Evolutionary conservation across 2,797 vertebrate genomes (phyloP).

Genomic region (Acomys russatus): DNA sequence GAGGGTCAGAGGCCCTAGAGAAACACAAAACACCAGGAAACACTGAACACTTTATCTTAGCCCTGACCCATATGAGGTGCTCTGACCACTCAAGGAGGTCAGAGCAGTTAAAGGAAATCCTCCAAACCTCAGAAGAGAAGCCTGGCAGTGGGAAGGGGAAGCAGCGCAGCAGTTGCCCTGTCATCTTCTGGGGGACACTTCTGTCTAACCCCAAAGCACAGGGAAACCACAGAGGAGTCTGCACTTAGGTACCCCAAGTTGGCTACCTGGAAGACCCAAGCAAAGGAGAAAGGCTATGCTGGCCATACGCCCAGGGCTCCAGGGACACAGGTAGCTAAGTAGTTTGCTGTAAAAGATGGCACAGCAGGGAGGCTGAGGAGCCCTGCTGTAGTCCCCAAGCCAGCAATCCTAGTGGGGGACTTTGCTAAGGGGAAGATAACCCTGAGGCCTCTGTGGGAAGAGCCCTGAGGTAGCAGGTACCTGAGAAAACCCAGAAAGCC

Average conservation of each 20-base stretch:
- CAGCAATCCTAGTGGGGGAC: slow-evolving; percentile 6
- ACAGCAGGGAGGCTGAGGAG: not conserved
- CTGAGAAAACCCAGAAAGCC: slow-evolving; percentile 61
- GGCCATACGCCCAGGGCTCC: not conserved
- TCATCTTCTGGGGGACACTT: slow-evolving; percentile 28
- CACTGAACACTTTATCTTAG: slow-evolving; percentile 46
- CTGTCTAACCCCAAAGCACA: slow-evolving; percentile 31
- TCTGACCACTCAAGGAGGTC: slow-evolving; percentile 30
- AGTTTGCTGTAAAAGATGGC: slow-evolving; percentile 16
- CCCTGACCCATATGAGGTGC: slow-evolving; percentile 33
- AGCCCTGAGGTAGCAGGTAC: slow-evolving; percentile 72
- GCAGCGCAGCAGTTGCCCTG: not conserved
- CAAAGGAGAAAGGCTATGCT: not conserved
- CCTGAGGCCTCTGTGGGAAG: slow-evolving; percentile 67
- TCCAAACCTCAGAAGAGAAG: slow-evolving; percentile 22
- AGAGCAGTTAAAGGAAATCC: slow-evolving; percentile 46
- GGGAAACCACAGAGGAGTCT: not conserved
- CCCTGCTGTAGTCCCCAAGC: not conserved
- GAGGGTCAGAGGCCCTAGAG: slow-evolving; percentile 37
- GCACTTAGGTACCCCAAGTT: slow-evolving; percentile 23
- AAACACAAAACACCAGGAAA: slow-evolving; percentile 60
- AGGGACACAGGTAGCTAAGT: not conserved
- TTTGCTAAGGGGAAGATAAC: slow-evolving; percentile 40
- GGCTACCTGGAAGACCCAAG: slow-evolving; percentile 29
- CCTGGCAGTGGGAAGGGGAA: not conserved